phyloP scores from a whole-genome alignment of 2,797 vertebrate species.

The Phoeniculus purpureus region DNA sequence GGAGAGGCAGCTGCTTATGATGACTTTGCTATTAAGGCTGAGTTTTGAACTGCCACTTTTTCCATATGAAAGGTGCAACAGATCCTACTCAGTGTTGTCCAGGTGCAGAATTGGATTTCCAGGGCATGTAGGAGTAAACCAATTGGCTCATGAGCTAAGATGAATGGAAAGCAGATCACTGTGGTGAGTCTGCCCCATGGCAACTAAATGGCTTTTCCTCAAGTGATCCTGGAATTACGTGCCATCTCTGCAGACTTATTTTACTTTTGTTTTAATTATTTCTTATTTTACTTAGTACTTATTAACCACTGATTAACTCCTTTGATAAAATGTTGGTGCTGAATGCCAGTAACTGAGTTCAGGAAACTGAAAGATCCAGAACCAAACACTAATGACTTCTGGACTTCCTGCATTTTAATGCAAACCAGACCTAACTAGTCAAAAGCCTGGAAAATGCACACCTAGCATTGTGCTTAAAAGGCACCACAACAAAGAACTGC shows the following conservation, averaged over 20 bases:
- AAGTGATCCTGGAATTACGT: not conserved
- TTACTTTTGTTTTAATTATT: no score
- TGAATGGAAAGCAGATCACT: not conserved
- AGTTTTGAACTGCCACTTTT: not conserved
- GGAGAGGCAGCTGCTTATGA: fast-evolving
- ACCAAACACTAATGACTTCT: not conserved
- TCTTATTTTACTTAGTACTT: no score
- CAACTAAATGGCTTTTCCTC: not conserved
- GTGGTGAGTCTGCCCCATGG: fast-evolving
- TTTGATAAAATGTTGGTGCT: not conserved
- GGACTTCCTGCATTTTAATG: no score
- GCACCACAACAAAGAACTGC: not conserved
- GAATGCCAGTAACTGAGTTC: not conserved
- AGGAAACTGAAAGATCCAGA: not conserved
- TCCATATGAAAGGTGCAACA: not conserved
- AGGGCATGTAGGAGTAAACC: not conserved
- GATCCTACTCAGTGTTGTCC: not conserved
- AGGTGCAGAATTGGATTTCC: not conserved
- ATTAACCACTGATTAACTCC: no score
- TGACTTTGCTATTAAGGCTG: not conserved
- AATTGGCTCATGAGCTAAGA: not conserved
- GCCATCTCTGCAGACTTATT: not conserved
- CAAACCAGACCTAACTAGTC: not conserved
- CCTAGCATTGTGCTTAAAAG: not conserved
- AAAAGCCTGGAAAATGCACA: not conserved